A percentile compares a stretch with the other conserved stretches of the same genome.
phyloP scores from a whole-genome alignment of 2,797 vertebrate genomes.

The Tachyglossus aculeatus region DNA sequence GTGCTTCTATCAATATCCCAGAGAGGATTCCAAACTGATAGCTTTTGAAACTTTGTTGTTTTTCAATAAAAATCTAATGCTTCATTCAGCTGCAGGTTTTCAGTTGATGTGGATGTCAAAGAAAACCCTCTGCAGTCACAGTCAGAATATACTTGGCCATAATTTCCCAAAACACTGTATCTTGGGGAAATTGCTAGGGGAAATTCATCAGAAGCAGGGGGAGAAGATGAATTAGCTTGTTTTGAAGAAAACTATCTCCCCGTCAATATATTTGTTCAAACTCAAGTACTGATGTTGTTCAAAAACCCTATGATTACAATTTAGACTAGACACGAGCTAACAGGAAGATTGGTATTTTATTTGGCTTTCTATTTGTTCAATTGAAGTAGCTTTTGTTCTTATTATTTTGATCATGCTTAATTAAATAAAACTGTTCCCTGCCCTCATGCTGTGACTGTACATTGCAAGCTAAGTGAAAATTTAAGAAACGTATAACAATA shows the following conservation, averaged over 20 bases:
- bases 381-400: neutral
- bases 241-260: constrained; percentile 5
- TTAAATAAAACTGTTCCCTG: constrained; percentile 7
- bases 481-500: constrained; percentile 33
- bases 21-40: neutral
- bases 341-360: constrained; percentile 12
- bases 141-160: neutral
- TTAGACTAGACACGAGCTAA: neutral
- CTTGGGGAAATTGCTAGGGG: neutral
- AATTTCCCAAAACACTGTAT: constrained; percentile 17
- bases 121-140: constrained; percentile 8
- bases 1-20: neutral
- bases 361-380: neutral
- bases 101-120: constrained; percentile 3
- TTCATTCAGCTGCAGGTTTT: neutral
- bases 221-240: neutral
- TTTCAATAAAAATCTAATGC: constrained; percentile 30
- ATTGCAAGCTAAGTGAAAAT: constrained; percentile 42
- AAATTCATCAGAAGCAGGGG: neutral
- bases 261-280: constrained; percentile 14
- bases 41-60: constrained; percentile 24
- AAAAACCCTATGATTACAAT: neutral
- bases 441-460: constrained; percentile 12
- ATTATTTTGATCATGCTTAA: constrained; percentile 51
- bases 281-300: neutral